Evolutionary conservation across 2,888 invertebrate species (phyloP).

Genomic region (Cheilosia pagana): DNA sequence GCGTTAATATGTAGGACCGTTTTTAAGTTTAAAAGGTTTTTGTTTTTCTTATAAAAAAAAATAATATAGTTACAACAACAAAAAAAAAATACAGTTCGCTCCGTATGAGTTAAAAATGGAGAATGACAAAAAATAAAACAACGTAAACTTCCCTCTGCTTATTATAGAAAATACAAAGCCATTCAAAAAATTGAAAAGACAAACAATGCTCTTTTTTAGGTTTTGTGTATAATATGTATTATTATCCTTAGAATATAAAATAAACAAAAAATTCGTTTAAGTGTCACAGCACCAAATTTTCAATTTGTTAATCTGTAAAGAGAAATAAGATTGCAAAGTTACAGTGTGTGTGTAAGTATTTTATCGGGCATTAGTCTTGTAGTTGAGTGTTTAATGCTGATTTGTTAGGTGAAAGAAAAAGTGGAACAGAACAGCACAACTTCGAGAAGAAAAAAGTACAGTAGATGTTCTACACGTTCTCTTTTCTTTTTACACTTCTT

Average conservation of each 20-base stretch:
- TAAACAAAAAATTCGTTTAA: conserved; percentile 82
- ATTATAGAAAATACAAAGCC: conserved; percentile 33
- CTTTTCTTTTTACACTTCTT: too few relatives aligned
- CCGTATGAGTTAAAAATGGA: conserved; percentile 30
- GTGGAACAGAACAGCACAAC: background rate
- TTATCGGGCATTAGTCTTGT: background rate
- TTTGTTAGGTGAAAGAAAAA: background rate
- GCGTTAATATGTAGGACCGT: conserved; percentile 18
- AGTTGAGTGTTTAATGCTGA: background rate
- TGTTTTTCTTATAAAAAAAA: conserved; percentile 30
- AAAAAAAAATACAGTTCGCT: conserved; percentile 4
- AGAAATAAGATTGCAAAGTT: conserved; percentile 6
- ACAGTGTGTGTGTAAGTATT: background rate
- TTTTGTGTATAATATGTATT: conserved; percentile 62
- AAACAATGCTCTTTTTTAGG: conserved; percentile 50
- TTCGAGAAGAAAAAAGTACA: background rate
- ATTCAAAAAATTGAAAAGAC: conserved; percentile 33
- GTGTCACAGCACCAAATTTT: conserved; percentile 84
- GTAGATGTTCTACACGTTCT: too few relatives aligned
- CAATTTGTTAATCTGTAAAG: conserved; percentile 77
- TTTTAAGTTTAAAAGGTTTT: conserved; percentile 12
- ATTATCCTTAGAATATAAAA: conserved; percentile 76
- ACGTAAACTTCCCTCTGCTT: conserved; percentile 34
- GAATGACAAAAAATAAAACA: conserved; percentile 15
- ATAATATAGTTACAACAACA: conserved; percentile 29